phyloP scores from a whole-genome alignment of 1,140 invertebrate genomes.

The Heterodera carotae region DNA sequence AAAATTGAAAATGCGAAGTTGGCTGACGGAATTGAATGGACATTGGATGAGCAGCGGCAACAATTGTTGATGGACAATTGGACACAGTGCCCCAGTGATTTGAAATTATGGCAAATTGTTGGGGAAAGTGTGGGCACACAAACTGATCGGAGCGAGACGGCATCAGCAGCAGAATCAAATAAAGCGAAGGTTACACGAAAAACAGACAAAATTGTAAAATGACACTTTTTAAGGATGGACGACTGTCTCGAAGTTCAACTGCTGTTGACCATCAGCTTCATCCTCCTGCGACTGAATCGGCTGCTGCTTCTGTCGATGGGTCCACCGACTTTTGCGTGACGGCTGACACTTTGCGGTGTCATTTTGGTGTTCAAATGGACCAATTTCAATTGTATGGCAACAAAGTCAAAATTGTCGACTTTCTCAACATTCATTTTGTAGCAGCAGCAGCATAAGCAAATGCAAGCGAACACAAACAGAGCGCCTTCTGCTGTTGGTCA shows the following conservation, averaged over 20 bases:
- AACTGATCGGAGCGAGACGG: neutral
- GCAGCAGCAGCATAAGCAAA: neutral
- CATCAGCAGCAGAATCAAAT: neutral
- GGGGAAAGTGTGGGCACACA: neutral
- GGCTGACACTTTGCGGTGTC: neutral
- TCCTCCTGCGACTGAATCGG: neutral
- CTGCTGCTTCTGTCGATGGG: constrained; percentile 2
- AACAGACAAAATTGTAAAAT: neutral
- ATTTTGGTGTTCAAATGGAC: constrained; percentile 15
- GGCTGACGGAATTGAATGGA: neutral
- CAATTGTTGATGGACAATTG: neutral
- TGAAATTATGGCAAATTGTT: constrained; percentile 4
- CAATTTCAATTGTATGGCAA: neutral
- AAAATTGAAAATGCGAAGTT: neutral
- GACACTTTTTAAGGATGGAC: neutral
- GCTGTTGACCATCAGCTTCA: too few species aligned
- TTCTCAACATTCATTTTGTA: neutral
- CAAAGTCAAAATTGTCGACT: constrained; percentile 5
- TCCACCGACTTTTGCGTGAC: constrained; percentile 1
- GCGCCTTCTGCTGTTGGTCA: neutral
- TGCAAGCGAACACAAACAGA: constrained; percentile 18
- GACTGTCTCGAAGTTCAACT: too few species aligned
- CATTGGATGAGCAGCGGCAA: neutral
- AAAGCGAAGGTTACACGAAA: neutral
- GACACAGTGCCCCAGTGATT: neutral